Evolutionary conservation across 2,888 invertebrate genomes (phyloP), one percentile per base, ranked within the genome.

Genomic region (Oxyteleia sp.): DNA sequence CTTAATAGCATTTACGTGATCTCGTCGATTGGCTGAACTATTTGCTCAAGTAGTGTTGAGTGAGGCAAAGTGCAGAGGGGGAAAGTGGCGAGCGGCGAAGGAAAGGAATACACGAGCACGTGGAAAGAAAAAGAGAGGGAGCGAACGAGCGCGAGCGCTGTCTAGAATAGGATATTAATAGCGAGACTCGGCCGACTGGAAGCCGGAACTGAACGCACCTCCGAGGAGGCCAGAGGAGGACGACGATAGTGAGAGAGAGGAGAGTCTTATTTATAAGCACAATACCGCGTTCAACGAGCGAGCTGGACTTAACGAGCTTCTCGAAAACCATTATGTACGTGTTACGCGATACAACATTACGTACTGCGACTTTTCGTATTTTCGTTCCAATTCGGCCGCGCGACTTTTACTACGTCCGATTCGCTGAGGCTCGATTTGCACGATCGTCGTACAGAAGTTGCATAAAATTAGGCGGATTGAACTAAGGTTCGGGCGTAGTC

Each of bases 191-290:
- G 87, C 86, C 88, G 88, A 88, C 89, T 91, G 92, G 91, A 91
- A 92, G 91, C 91, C 92, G 92, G 92, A 91, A 92, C 91, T 89
- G 88, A 88, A 86, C 86, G 81, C 83, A 88, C 88, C 89, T 89
- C 85, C 87, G 89, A 88, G 81, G 82, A 85, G 87, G 68, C 43
- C 66, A 53, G 78, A 84, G 76, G 68, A 71, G 64, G 68, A 75
- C 51, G 57, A 16, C 38, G 74, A 83, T 76, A 59, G 45, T 16
- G 49, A 76, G 64, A 57, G 64, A 68, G 80, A 83, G 51, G 78
- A 79, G 57, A 61, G 74, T 84, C 87, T 87, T 88, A 87, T 87
- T 86, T 88, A 88, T 86, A 88, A 88, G 87, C 85, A 85, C 86
- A 86, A 87, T 88, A 82, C 74, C 82, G 69, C 84, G 76, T 61